These are phyloP conservation scores for Turritopsis rubra DNA, from an alignment of 30 jellyfish, hydroid and myxozoan species.

Conservation along the genomic window DNA sequence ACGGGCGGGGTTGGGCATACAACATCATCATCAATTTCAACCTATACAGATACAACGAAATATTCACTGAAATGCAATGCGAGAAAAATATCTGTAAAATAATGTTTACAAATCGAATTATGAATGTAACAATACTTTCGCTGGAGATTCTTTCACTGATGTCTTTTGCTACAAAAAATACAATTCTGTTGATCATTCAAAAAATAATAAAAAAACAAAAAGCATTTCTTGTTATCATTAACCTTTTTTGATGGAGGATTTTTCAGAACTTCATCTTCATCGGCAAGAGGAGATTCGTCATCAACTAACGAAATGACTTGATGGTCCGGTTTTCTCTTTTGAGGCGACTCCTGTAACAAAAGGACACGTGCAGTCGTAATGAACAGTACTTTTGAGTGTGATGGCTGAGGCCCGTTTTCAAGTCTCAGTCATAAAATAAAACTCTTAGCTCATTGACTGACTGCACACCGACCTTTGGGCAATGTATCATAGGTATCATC, in stretches of 20 bases:
- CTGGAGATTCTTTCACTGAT: neutral
- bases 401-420: too few relatives aligned
- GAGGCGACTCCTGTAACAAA: neutral
- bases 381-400: too few relatives aligned
- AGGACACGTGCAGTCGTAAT: too few relatives aligned
- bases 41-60: neutral
- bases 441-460: too few relatives aligned
- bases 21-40: slow-evolving; percentile 13
- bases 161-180: neutral
- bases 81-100: too few relatives aligned
- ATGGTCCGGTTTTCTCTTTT: neutral
- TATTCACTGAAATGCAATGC: too few relatives aligned
- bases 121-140: neutral
- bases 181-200: too few relatives aligned
- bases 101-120: too few relatives aligned
- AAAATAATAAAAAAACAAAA: neutral
- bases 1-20: neutral
- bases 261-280: neutral
- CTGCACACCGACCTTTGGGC: too few relatives aligned
- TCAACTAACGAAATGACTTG: neutral
- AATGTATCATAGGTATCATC: too few relatives aligned
- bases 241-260: neutral
- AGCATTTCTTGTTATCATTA: neutral
- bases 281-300: neutral
- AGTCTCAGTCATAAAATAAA: too few relatives aligned